These are phyloP conservation scores for Heliconius ethilla DNA, from an alignment of 2,888 invertebrate species.

Conservation along the genomic window DNA sequence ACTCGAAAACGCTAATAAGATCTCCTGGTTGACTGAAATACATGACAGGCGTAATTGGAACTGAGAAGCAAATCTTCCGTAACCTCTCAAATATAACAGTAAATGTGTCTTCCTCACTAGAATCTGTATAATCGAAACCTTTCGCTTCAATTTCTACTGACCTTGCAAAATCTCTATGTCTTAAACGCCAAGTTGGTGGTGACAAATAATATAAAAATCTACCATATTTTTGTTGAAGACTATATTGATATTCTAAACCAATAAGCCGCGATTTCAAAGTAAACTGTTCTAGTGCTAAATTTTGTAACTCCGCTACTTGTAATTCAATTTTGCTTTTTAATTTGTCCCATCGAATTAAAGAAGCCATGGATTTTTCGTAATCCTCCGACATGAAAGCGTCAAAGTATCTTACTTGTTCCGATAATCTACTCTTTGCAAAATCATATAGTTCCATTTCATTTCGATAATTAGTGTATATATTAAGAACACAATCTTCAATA, in stretches of 20 bases:
- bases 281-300: conserved; percentile 66
- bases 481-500: conserved; percentile 73
- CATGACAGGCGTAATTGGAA: conserved; percentile 74
- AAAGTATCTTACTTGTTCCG: conserved; percentile 80
- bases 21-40: conserved; percentile 82
- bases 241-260: conserved; percentile 84
- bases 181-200: conserved; percentile 82
- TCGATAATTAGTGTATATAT: conserved; percentile 79
- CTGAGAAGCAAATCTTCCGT: conserved; percentile 67
- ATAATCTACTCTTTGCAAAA: conserved; percentile 70
- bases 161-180: conserved; percentile 76
- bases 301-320: conserved; percentile 70
- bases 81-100: conserved; percentile 72
- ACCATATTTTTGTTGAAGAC: conserved; percentile 84
- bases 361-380: conserved; percentile 82
- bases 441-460: conserved; percentile 79
- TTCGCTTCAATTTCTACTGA: conserved; percentile 73
- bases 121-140: conserved; percentile 69
- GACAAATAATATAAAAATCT: conserved; percentile 86
- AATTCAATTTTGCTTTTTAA: conserved; percentile 67
- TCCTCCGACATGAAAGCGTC: conserved; percentile 84
- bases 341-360: conserved; percentile 76
- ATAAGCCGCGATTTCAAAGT: conserved; percentile 75
- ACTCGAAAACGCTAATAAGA: conserved; percentile 80
- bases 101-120: conserved; percentile 69